These are phyloP conservation scores for Falco novaeseelandiae DNA, from an alignment of 2,797 vertebrate genomes.

Conservation along the genomic window DNA sequence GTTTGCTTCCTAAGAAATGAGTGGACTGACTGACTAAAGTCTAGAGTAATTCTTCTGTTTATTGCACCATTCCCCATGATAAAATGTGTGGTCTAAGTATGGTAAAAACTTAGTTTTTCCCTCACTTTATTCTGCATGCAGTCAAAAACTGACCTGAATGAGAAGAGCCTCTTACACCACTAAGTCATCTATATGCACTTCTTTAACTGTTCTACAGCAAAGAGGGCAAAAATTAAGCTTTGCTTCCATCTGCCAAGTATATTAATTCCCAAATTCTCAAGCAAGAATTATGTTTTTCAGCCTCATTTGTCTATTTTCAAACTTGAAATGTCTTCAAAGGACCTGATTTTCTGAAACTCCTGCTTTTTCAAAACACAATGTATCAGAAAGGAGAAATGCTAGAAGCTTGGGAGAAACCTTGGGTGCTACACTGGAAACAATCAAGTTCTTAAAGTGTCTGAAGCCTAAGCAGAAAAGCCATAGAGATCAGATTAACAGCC, in stretches of 20 bases:
- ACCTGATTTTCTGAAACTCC: background rate
- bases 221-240: background rate
- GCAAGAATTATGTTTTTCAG: background rate
- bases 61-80: background rate
- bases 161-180: background rate
- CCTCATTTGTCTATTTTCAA: background rate
- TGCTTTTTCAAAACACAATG: background rate
- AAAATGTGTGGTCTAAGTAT: background rate
- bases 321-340: background rate
- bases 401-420: background rate
- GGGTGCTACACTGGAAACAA: background rate
- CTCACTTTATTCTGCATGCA: background rate
- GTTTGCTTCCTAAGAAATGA: background rate
- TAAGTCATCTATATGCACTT: background rate
- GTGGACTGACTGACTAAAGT: background rate
- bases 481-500: background rate
- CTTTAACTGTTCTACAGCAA: background rate
- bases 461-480: background rate
- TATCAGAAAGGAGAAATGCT: background rate
- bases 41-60: background rate
- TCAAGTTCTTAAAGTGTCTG: background rate
- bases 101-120: background rate
- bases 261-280: background rate
- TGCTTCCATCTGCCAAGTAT: background rate
- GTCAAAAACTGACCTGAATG: background rate